Evolutionary conservation across 1,140 invertebrate species (phyloP), one percentile per base, ranked within the genome.

Genomic region (Temnothorax longispinosus): DNA sequence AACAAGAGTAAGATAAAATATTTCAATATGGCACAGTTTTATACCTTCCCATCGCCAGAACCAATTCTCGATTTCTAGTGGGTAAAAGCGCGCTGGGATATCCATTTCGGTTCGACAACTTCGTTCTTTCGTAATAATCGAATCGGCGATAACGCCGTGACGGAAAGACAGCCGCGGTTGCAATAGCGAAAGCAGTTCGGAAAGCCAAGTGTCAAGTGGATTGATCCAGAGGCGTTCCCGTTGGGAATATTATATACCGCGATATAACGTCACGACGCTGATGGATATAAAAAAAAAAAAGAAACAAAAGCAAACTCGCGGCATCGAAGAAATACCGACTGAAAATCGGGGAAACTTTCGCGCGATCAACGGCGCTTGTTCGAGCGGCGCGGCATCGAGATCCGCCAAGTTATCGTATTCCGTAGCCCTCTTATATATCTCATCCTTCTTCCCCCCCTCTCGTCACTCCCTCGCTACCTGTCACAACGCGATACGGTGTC

Each of bases 191-290:
- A 80, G 84, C 69, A 54, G n/a, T 50, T 65, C 44, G 58, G 52
- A 82, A 74, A 86, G 56, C 67, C 52, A 85, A 64, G 54, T 88
- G 88, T 89, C 88, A 88, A 38, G 32, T n/a, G 11, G 41, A 58
- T 75, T 78, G 82, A 88, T 86, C 69, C 47, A 11, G 58, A 11
- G 44, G 47, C 13, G 13, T 62, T 52, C 21, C 77, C 32, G 56
- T 15, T 64, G 69, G 52, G 44, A 54, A 41, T 75, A 76, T 47
- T 72, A 74, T 87, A 87, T 87, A 44, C 41, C 41, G 32, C 71
- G 60, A 47, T 71, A 65, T 60, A 62, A 56, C 41, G 32, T 18
- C 64, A 0, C 62, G n/a, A 72, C 44, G 44, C 0, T 38, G 52
- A 44, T 15, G 60, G 27, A 56, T 15, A 62, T 7, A 54, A 50